Percentiles rank a stretch among this genome's conserved stretches.
These are phyloP conservation scores for Diloba caeruleocephala DNA, from an alignment of 2,888 invertebrate species.

Conservation along the genomic window DNA sequence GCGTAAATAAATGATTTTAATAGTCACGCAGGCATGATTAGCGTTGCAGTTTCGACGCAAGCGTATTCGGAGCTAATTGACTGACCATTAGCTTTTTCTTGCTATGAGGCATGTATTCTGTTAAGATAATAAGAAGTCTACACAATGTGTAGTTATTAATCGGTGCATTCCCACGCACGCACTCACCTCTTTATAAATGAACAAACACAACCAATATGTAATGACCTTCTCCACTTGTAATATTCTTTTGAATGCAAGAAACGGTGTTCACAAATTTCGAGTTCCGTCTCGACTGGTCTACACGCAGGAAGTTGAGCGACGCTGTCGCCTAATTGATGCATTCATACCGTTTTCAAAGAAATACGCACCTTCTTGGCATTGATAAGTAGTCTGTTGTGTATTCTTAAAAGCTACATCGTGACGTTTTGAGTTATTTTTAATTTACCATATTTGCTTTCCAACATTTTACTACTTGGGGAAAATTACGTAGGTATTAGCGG, in stretches of 20 bases:
- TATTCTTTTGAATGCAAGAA: conserved; percentile 39
- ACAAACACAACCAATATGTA: conserved; percentile 48
- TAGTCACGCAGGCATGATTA: too few relatives aligned
- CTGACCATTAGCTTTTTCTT: conserved; percentile 22
- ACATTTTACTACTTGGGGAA: too few relatives aligned
- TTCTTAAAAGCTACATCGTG: conserved; percentile 16
- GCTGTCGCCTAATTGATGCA: conserved; percentile 57
- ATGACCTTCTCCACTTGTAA: conserved; percentile 49
- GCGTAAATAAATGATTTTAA: background rate
- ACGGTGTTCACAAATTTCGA: conserved; percentile 47
- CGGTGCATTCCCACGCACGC: conserved; percentile 57
- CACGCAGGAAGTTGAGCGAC: conserved; percentile 58
- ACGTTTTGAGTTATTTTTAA: conserved; percentile 6
- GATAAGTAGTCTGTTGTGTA: conserved; percentile 37
- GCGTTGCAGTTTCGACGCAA: background rate
- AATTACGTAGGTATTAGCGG: too few relatives aligned
- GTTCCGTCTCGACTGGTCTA: conserved; percentile 51
- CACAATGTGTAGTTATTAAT: conserved; percentile 53
- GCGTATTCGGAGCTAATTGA: conserved; percentile 15
- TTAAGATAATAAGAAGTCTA: conserved; percentile 46
- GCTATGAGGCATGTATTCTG: conserved; percentile 30
- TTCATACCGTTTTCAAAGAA: conserved; percentile 54
- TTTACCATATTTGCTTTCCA: too few relatives aligned
- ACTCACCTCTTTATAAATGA: conserved; percentile 51
- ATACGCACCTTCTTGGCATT: conserved; percentile 50